phyloP scores from a whole-genome alignment of 2,888 invertebrate genomes.

The Sminthurides aquaticus region DNA sequence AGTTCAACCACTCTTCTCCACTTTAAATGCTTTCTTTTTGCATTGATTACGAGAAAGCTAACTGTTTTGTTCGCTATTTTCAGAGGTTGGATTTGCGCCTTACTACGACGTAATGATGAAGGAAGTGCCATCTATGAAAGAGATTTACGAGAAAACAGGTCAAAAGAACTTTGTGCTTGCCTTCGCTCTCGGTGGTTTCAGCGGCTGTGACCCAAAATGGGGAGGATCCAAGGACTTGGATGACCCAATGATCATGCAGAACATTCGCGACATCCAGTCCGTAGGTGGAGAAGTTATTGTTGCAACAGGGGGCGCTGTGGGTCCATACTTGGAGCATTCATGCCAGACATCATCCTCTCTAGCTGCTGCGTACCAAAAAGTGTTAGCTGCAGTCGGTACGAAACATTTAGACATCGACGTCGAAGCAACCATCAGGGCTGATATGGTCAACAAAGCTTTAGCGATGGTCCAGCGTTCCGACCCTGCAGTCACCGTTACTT shows the following conservation, averaged over 20 bases:
- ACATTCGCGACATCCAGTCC: constrained; percentile 31
- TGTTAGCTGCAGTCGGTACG: constrained; percentile 33
- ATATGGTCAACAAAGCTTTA: constrained; percentile 35
- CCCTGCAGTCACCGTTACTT: constrained; percentile 34
- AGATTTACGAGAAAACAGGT: constrained; percentile 33
- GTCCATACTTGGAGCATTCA: constrained; percentile 38
- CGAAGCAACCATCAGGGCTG: constrained; percentile 35
- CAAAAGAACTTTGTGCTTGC: constrained; percentile 38
- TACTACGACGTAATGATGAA: constrained; percentile 37
- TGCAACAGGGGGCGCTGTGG: constrained; percentile 38
- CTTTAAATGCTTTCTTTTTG: too few relatives aligned
- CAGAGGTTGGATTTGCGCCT: constrained; percentile 27
- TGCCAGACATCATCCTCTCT: constrained; percentile 27
- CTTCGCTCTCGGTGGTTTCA: constrained; percentile 33
- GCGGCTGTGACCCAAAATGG: constrained; percentile 38
- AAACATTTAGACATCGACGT: constrained; percentile 40
- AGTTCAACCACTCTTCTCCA: not conserved
- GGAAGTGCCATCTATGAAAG: constrained; percentile 24
- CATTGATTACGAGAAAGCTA: not conserved
- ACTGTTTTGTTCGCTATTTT: not conserved
- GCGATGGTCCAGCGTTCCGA: constrained; percentile 33
- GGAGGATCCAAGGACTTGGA: constrained; percentile 34
- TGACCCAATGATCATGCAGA: constrained; percentile 30
- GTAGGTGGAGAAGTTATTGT: constrained; percentile 40
- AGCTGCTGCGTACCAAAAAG: constrained; percentile 31